Evolutionary conservation across 2,888 invertebrate species (phyloP).

Genomic region (Ramazzottius varieornatus): DNA sequence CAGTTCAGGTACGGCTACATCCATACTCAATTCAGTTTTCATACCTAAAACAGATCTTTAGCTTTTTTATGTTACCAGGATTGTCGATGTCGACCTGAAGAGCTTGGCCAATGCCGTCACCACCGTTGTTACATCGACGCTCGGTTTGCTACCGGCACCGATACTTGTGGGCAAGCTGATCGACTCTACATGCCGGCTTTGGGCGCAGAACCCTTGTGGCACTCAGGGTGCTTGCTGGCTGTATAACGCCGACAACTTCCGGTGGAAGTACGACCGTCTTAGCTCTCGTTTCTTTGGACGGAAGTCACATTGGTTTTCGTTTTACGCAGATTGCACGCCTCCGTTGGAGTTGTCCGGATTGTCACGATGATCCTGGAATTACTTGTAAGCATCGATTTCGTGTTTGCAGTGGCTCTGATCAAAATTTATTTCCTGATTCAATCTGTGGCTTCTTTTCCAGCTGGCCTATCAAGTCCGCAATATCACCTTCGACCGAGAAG

Average conservation of each 20-base stretch:
- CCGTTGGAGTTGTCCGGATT: background rate
- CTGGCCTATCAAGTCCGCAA: background rate
- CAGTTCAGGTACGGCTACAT: background rate
- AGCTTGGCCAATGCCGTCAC: background rate
- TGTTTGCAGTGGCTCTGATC: too few species aligned
- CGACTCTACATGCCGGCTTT: slow-evolving; percentile 5
- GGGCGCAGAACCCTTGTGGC: slow-evolving; percentile 3
- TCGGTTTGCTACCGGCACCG: slow-evolving; percentile 4
- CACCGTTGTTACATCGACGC: background rate
- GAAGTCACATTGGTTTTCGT: too few species aligned
- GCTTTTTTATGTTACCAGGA: background rate
- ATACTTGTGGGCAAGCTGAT: slow-evolving; percentile 4
- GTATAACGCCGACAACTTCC: slow-evolving; percentile 4
- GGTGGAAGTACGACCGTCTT: too few species aligned
- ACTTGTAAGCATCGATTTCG: background rate
- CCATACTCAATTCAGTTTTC: background rate
- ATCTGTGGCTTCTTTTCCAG: background rate
- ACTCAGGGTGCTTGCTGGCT: slow-evolving; percentile 5
- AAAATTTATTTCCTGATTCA: background rate
- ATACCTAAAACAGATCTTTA: background rate
- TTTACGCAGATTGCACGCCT: too few species aligned
- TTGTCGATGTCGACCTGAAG: background rate
- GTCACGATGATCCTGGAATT: background rate
- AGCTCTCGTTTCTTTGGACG: too few species aligned
- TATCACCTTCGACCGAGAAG: background rate